phyloP scores from a whole-genome alignment of 2,113 vertebrate genomes.

The Nyctereutes procyonoides region DNA sequence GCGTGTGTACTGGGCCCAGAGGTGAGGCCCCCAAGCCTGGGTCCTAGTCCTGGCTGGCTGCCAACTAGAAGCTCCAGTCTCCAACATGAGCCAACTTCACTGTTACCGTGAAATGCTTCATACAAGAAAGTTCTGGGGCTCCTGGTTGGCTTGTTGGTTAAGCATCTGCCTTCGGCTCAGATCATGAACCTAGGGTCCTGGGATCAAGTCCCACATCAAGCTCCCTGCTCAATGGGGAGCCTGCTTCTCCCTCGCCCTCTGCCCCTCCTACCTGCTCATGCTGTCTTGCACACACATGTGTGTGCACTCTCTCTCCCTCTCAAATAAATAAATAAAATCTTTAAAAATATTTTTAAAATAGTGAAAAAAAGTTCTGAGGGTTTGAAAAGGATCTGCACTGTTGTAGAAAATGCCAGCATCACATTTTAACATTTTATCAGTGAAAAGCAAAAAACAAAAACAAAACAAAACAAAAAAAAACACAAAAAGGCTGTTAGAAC shows the following conservation, averaged over 20 bases:
- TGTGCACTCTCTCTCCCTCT: too few relatives aligned
- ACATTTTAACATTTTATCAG: slow-evolving; percentile 19
- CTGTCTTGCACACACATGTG: too few relatives aligned
- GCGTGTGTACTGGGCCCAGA: fast-evolving
- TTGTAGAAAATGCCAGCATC: background rate
- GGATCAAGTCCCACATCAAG: too few relatives aligned
- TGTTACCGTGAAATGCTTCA: background rate
- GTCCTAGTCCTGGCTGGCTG: background rate
- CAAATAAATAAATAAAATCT: too few relatives aligned
- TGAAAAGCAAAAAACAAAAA: background rate
- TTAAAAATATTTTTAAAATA: too few relatives aligned
- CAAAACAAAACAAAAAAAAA: background rate
- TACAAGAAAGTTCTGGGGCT: background rate
- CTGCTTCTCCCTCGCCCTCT: too few relatives aligned
- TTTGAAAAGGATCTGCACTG: background rate
- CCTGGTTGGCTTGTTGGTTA: too few relatives aligned
- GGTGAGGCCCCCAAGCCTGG: background rate
- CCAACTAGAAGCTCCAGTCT: background rate
- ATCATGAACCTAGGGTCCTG: too few relatives aligned
- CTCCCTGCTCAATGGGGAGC: too few relatives aligned
- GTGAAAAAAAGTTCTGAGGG: background rate
- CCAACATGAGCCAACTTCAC: background rate
- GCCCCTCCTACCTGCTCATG: too few relatives aligned
- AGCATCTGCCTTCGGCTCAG: too few relatives aligned
- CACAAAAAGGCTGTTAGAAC: background rate